Evolutionary conservation across 35 echinoderm and acorn worm genomes (phyloP), one percentile per base, ranked within the genome.

Genomic region (Strongylocentrotus purpuratus): DNA sequence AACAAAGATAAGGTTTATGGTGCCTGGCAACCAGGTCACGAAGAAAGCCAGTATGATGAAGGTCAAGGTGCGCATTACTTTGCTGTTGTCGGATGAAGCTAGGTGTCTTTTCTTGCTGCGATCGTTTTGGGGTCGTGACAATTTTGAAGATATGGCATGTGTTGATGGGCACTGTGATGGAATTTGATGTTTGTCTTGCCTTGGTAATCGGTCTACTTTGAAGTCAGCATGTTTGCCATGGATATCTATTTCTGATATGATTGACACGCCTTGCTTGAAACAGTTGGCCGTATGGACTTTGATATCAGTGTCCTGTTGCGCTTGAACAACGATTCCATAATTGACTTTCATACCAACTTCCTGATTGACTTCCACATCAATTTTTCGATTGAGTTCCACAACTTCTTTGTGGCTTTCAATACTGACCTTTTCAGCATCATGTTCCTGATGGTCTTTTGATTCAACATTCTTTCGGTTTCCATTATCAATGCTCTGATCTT

Each of bases 41-140:
- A 78, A 78, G 65, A 78, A 78, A n/a, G 65, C 65, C 28, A 78
- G 65, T n/a, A 78, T 78, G 65, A 78, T 78, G 28, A 78, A 78
- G 65, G 65, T 78, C 25, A 78, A 28, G n/a, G 65, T 78, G 18
- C 65, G 65, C 28, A 78, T 78, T 22, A 78, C 65, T 78, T 78
- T 78, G 1, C 20, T 78, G 65, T 78, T 78, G 20, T 78, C 28
- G 22, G 65, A 78, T n/a, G 65, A n/a, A 22, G 7, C 20, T 78
- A 78, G 22, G 22, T 78, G 65, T 78, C 65, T 78, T 78, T 28
- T 22, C 25, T 78, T 78, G 7, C 65, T n/a, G 4, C 28, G 20
- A 9, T 28, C 7, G 28, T n/a, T 28, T 28, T n/a, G 18, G 65
- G 65, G 65, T 78, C 28, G 20, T n/a, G 28, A 78, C 22, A 6